Evolutionary conservation across 2,888 invertebrate genomes (phyloP).

Genomic region (Tholera decimalis): DNA sequence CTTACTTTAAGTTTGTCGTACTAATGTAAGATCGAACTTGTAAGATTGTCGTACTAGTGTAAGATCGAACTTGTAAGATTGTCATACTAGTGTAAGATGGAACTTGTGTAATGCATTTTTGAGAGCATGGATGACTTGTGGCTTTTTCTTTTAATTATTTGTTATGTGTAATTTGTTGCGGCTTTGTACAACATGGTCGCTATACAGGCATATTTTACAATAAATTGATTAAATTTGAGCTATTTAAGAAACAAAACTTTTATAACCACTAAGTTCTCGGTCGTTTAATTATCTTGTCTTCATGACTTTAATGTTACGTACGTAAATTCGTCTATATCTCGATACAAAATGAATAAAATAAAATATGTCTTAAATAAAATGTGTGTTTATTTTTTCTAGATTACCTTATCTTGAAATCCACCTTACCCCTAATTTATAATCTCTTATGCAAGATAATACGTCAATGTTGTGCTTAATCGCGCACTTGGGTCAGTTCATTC

Average conservation of each 20-base stretch:
- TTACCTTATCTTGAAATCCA: constrained; percentile 14
- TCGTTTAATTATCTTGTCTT: neutral
- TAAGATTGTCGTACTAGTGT: neutral
- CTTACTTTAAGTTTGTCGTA: constrained; percentile 5
- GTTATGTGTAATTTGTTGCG: neutral
- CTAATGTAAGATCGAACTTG: neutral
- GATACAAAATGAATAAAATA: constrained; percentile 5
- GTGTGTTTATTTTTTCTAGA: constrained; percentile 20
- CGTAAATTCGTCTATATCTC: neutral
- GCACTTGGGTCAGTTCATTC: constrained; percentile 66
- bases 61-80: constrained; percentile 12
- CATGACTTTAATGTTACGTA: neutral
- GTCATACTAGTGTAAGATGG: constrained; percentile 5
- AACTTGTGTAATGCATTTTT: constrained; percentile 6
- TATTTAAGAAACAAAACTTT: neutral
- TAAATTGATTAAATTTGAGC: neutral
- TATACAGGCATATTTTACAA: neutral
- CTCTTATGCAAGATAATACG: constrained; percentile 23
- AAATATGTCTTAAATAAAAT: constrained; percentile 11
- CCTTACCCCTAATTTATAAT: constrained; percentile 17
- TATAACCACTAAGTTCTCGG: neutral
- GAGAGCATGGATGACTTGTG: neutral
- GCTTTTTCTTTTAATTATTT: neutral
- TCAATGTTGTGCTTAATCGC: constrained; percentile 47
- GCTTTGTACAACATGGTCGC: neutral